Evolutionary conservation across 2,888 invertebrate genomes (phyloP), one percentile per base, ranked within the genome.

Genomic region (Bhutanitis thaidina): DNA sequence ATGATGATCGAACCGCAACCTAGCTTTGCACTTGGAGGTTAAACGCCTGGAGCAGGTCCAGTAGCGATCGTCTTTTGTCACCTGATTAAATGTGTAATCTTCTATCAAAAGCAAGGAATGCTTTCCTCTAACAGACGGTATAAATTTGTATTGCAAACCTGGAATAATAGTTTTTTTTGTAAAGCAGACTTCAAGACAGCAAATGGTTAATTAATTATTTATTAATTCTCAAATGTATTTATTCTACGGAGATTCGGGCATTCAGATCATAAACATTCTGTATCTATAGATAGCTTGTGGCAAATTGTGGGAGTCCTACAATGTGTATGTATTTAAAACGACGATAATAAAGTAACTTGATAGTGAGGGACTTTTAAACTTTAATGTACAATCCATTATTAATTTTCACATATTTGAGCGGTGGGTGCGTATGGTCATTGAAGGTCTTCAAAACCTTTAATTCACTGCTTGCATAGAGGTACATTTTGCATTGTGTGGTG

Each of bases 51-150:
- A 66, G 58, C 54, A 69, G 0, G 56, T 47, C 54, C 68, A 69
- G 34, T 59, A 65, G 4, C 63, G 41, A 38, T 40, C n/a, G 58
- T 61, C 52, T 53, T 59, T 53, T 3, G 50, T 37, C 25, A 53
- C 9, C 56, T 60, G 62, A 38, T 61, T 60, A 43, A 60, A 69
- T 1, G 62, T 67, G 51, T 60, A 46, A n/a, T 59, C 53, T 1
- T 62, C 58, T 12, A 62, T 43, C 43, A 63, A 20, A 0, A 70
- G 55, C 7, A 67, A 44, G 4, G 49, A 34, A 35, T 50, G 25
- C 36, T 54, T 60, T 27, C 61, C 61, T 37, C 40, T 45, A 7
- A 9, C 39, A 20, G 56, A 59, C 15, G 54, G 49, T n/a, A 61
- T 48, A 13, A 54, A 52, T 32, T 27, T 49, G 40, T 52, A 53